Percentiles rank a stretch among this genome's conserved stretches.
These are phyloP conservation scores for Daubentonia madagascariensis DNA, from an alignment of 2,113 vertebrate genomes.

Conservation along the genomic window DNA sequence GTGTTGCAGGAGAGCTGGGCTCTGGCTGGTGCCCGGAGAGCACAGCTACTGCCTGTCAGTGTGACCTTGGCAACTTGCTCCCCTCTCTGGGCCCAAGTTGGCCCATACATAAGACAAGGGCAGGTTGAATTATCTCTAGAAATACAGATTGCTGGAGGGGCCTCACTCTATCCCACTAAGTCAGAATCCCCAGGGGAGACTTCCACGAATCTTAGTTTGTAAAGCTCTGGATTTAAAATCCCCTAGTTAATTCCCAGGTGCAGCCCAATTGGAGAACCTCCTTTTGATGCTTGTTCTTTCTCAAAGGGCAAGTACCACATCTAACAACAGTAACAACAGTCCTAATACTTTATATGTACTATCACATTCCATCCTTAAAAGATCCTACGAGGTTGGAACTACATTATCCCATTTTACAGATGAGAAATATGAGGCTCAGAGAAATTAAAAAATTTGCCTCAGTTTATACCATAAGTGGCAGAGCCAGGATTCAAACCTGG, in stretches of 20 bases:
- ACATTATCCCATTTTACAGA: not conserved
- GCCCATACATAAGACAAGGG: not conserved
- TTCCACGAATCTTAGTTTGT: not conserved
- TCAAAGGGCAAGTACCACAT: not conserved
- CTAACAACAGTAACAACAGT: rapidly evolving
- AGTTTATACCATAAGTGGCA: not conserved
- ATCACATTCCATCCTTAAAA: not conserved
- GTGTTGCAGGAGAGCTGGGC: not conserved
- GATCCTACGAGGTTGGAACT: not conserved
- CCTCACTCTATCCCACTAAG: not conserved
- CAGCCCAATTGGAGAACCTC: not conserved
- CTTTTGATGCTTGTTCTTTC: not conserved
- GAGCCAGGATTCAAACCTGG: not conserved
- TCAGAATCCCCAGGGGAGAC: not conserved
- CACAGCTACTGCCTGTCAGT: rapidly evolving
- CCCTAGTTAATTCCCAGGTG: not conserved
- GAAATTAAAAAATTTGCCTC: not conserved
- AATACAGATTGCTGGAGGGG: not conserved
- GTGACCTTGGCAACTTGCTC: not conserved
- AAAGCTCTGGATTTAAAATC: not conserved
- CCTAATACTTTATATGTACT: not conserved
- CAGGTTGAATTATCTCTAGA: not conserved
- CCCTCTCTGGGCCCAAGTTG: not conserved
- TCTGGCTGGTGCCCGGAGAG: not conserved
- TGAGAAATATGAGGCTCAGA: not conserved